Conservation (phyloP, 2,797 vertebrate species). For the Karalla daura region DNA sequence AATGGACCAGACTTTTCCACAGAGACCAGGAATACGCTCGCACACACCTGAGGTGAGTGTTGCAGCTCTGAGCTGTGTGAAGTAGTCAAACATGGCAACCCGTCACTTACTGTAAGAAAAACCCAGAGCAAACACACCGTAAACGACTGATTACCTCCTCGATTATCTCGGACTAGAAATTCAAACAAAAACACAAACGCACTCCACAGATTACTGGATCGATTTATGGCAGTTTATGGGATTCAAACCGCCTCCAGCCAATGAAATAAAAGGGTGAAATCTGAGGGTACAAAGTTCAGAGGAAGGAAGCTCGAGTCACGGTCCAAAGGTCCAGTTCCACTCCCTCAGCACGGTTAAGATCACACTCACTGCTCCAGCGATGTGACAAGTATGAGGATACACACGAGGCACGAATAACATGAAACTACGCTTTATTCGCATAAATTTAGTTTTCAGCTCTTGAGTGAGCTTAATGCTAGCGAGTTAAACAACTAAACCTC, state of each 20-base stretch:
- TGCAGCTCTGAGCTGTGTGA: too few species aligned
- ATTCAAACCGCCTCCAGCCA: slow-evolving; percentile 25
- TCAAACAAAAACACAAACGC: background rate
- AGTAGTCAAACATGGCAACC: too few species aligned
- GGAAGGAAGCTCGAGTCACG: background rate
- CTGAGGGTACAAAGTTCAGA: slow-evolving; percentile 17
- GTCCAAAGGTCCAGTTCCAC: slow-evolving; percentile 43
- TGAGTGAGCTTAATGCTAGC: background rate
- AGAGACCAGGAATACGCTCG: too few species aligned
- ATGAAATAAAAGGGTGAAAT: background rate
- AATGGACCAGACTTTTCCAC: too few species aligned
- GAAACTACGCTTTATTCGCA: background rate
- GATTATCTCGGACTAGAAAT: background rate
- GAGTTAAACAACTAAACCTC: too few species aligned
- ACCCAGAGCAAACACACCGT: background rate
- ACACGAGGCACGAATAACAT: too few species aligned
- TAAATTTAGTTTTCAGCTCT: background rate
- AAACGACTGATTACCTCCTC: background rate
- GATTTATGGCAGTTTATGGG: background rate
- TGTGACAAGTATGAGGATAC: background rate
- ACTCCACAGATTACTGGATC: background rate
- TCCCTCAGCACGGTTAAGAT: background rate
- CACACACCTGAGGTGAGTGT: too few species aligned
- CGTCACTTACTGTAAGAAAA: background rate
- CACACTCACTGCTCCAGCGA: too few species aligned